Evolutionary conservation across 2,113 vertebrate species (phyloP).

Genomic region (Kryptolebias marmoratus): DNA sequence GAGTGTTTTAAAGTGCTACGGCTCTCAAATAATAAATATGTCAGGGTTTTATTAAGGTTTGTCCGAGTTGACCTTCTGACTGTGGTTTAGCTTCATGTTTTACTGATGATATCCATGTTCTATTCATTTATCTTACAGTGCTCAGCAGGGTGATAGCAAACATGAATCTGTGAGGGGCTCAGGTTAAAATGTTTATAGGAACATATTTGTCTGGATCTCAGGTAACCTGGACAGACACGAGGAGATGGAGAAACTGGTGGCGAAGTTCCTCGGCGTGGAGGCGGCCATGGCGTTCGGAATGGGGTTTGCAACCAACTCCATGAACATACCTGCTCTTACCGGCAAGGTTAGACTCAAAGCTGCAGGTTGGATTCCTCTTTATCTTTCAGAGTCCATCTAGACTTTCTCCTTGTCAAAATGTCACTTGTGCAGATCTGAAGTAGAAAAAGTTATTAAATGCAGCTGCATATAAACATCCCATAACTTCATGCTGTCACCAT

Average conservation of each 20-base stretch:
- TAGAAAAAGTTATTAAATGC: background rate
- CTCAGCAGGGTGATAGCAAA: no score
- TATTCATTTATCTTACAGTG: no score
- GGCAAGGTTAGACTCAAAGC: slow-evolving; percentile 84
- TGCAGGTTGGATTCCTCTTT: background rate
- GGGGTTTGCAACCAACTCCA: slow-evolving; percentile 97
- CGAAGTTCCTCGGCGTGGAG: slow-evolving; percentile 91
- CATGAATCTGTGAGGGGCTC: no score
- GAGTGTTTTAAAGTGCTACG: no score
- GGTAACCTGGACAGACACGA: slow-evolving; percentile 93
- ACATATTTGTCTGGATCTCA: slow-evolving; percentile 53
- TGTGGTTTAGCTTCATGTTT: no score
- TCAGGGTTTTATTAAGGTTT: no score
- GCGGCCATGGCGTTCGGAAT: slow-evolving; percentile 94
- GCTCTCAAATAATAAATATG: no score
- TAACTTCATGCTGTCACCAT: background rate
- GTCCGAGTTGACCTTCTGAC: no score
- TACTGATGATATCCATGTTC: no score
- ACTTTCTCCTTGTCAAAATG: background rate
- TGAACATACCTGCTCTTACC: slow-evolving; percentile 94
- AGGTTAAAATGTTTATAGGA: no score
- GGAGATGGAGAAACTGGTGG: slow-evolving; percentile 89
- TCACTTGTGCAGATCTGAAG: background rate
- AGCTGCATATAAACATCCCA: background rate
- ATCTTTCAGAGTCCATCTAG: background rate